Percentiles rank a stretch among this genome's conserved stretches.
These are phyloP conservation scores for Adrianichthys oophorus DNA, from an alignment of 2,797 vertebrate species.

Conservation along the genomic window DNA sequence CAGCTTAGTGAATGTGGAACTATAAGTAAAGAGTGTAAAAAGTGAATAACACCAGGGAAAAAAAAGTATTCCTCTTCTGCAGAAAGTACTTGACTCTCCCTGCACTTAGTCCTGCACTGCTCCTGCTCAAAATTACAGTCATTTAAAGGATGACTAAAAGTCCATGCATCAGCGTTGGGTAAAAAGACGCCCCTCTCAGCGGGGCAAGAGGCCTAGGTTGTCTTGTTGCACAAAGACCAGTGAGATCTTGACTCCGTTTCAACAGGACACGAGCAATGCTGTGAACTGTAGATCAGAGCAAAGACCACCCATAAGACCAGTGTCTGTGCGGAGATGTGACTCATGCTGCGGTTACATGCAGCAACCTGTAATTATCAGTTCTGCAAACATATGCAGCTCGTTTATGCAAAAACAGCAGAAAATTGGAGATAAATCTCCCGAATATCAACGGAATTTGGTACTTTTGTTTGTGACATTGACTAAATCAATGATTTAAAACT, in stretches of 20 bases:
- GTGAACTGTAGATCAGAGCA: slow-evolving; percentile 21
- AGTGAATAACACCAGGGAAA: slow-evolving; percentile 45
- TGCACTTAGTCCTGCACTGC: slow-evolving; percentile 51
- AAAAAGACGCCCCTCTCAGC: slow-evolving; percentile 42
- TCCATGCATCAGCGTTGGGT: slow-evolving; percentile 43
- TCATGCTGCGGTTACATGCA: slow-evolving; percentile 49
- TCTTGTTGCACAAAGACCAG: slow-evolving; percentile 23
- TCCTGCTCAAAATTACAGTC: slow-evolving; percentile 70
- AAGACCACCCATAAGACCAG: slow-evolving; percentile 66
- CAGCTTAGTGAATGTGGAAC: not conserved
- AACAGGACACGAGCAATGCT: slow-evolving; percentile 27
- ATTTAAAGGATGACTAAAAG: slow-evolving; percentile 68
- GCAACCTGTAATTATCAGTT: slow-evolving; percentile 59
- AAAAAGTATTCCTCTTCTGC: slow-evolving; percentile 43
- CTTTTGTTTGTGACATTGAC: not conserved
- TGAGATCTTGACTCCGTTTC: slow-evolving; percentile 39
- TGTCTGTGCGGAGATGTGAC: slow-evolving; percentile 42
- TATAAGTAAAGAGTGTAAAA: slow-evolving; percentile 46
- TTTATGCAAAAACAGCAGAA: slow-evolving; percentile 22
- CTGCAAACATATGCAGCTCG: slow-evolving; percentile 50
- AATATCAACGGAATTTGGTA: not conserved
- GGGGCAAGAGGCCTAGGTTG: slow-evolving; percentile 20
- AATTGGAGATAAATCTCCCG: slow-evolving; percentile 4
- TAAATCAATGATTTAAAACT: not conserved
- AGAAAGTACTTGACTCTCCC: slow-evolving; percentile 44